Conservation (phyloP, 2,888 invertebrate genomes). For the Scotopteryx bipunctaria region DNA sequence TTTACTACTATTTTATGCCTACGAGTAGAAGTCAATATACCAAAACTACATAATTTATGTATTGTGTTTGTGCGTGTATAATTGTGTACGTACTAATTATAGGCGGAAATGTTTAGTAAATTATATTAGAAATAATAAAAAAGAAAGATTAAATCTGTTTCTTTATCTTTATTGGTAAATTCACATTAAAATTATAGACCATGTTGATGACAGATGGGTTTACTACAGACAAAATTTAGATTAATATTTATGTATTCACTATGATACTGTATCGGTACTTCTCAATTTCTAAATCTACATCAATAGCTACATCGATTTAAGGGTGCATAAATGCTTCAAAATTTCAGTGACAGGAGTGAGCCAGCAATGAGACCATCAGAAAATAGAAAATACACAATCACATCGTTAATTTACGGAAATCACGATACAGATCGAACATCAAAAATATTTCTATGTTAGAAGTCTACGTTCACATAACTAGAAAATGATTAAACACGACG, state of each 20-base stretch:
- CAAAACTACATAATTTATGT: no score
- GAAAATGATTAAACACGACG: conserved; percentile 63
- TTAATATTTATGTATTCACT: conserved; percentile 64
- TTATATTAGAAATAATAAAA: conserved; percentile 34
- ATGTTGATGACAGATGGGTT: conserved; percentile 78
- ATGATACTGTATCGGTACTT: conserved; percentile 80
- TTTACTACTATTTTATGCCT: no score
- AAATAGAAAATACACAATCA: conserved; percentile 73
- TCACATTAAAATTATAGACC: conserved; percentile 83
- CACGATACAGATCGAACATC: conserved; percentile 80
- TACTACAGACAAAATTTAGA: conserved; percentile 78
- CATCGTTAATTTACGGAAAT: conserved; percentile 67
- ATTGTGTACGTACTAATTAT: not conserved
- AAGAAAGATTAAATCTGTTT: conserved; percentile 51
- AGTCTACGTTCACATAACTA: conserved; percentile 71
- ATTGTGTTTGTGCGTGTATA: no score
- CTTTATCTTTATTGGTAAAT: conserved; percentile 82
- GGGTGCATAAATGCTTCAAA: conserved; percentile 80
- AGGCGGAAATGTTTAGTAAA: no score
- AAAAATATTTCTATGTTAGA: conserved; percentile 78
- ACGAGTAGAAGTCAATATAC: no score
- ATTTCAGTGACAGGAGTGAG: conserved; percentile 67
- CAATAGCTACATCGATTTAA: conserved; percentile 72
- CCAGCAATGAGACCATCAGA: conserved; percentile 64
- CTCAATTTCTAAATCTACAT: conserved; percentile 77